Base-by-base conservation (phyloP, 2,888 invertebrate genomes). In the Nycteola revayana region DNA sequence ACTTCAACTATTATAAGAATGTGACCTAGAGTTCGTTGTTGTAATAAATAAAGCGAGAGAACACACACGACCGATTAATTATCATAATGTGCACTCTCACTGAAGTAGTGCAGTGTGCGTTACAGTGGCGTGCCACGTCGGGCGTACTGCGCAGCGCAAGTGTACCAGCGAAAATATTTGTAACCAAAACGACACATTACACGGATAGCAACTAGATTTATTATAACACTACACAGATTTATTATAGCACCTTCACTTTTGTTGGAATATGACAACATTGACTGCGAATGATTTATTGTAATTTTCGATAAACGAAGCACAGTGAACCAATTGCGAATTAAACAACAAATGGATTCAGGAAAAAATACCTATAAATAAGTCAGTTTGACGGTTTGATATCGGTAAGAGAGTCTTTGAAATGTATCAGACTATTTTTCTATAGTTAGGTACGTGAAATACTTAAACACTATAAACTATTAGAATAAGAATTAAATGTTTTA, bases 61-160 rank as follows among this genome's bases (percentile, higher is more conserved):
- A 42, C 36, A 25, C 34, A 49, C 46, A 57, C 54, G 45, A 44
- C 49, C 49, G 32, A 59, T 58, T 49, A 46, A 62, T 69, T 54
- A 57, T 55, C 48, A 53, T 62, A 60, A 65, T 53, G 53, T 54
- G 51, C 45, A 61, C 70, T 66, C 66, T 67, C 62, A 62, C 61
- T 62, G 51, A 49, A 49, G 55, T 49, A 45, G 42, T 31, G 50
- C 43, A 31, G 44, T 33, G 29, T 36, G 44, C 41, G 10, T 17
- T 9, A 49, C 23, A 25, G 33, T 31, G 50, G 44, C 56, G 58
- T 57, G 55, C 58, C 53, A 53, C 56, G 52, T 55, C 58, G 46
- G 30, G 35, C 30, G 29, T 35, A 40, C 24, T 2, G 32, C 41
- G 11, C 29, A 24, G 34, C 17, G 26, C 32, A 34, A 14, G 14